Conservation (phyloP, 1,140 invertebrate genomes). For the Chrysopa pallens region DNA sequence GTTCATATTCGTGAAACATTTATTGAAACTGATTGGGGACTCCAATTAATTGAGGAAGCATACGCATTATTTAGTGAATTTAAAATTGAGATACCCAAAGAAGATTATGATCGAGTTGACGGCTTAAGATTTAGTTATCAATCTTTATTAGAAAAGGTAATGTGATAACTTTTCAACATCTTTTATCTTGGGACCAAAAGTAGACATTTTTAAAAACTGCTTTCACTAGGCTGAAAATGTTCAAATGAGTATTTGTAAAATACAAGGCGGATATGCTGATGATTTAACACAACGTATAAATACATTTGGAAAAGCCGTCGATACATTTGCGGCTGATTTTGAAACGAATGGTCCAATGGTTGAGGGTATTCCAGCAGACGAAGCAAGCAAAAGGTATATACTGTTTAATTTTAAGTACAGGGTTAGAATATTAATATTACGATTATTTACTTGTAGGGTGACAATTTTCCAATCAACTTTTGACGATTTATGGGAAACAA, state of each 20-base stretch:
- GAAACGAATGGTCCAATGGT: conserved; percentile 65
- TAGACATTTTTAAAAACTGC: too few species aligned
- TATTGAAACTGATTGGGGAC: conserved; percentile 55
- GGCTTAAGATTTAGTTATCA: conserved; percentile 53
- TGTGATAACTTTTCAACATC: conserved; percentile 3
- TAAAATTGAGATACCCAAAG: conserved; percentile 49
- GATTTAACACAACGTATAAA: conserved; percentile 52
- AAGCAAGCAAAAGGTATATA: conserved; percentile 53
- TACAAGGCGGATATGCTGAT: conserved; percentile 54
- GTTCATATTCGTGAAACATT: conserved; percentile 52
- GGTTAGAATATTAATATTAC: neutral
- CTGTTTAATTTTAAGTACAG: neutral
- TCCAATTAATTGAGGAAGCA: conserved; percentile 60
- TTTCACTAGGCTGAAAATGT: conserved; percentile 40
- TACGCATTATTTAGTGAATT: conserved; percentile 55
- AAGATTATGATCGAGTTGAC: conserved; percentile 63
- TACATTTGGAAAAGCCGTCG: conserved; percentile 44
- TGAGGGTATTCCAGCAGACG: conserved; percentile 56
- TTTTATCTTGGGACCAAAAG: neutral
- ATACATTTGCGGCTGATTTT: conserved; percentile 55
- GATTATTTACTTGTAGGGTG: conserved; percentile 27
- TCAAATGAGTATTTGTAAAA: conserved; percentile 49
- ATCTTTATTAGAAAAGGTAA: conserved; percentile 41
- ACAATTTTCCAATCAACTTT: conserved; percentile 58
- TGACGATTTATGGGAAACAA: conserved; percentile 61